Evolutionary conservation across 2,888 invertebrate species (phyloP).

Genomic region (Dascillus cervinus): DNA sequence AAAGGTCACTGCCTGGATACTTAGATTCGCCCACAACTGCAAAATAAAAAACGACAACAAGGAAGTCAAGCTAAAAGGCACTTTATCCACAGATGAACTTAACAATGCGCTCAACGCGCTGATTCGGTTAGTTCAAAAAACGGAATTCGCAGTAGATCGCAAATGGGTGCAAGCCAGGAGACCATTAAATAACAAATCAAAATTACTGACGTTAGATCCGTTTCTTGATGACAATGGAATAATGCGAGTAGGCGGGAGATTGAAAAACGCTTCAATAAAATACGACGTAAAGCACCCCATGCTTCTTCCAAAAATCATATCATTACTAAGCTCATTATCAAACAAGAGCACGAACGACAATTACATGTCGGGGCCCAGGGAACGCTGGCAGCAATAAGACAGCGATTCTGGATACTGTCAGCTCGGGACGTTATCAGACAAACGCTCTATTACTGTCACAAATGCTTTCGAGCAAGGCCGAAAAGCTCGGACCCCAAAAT

Average conservation of each 20-base stretch:
- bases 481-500: conserved; percentile 8
- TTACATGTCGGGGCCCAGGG: conserved; percentile 23
- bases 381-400: conserved; percentile 14
- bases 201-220: too few relatives aligned
- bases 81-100: conserved; percentile 3
- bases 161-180: too few relatives aligned
- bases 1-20: conserved; percentile 3
- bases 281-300: conserved; percentile 5
- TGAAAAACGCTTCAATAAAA: conserved; percentile 3
- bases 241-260: conserved; percentile 13
- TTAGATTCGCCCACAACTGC: conserved; percentile 10
- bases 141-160: conserved; percentile 1
- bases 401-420: conserved; percentile 13
- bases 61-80: not conserved
- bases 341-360: conserved; percentile 15
- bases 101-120: not conserved
- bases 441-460: conserved; percentile 8
- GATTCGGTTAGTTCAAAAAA: conserved; percentile 3
- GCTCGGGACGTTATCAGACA: conserved; percentile 5
- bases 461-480: conserved; percentile 13
- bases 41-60: not conserved
- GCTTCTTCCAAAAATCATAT: conserved; percentile 11
- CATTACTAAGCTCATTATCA: conserved; percentile 22
- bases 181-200: too few relatives aligned
- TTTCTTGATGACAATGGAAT: too few relatives aligned